Evolutionary conservation across 2,888 invertebrate species (phyloP).

Genomic region (Cryptocheilus praepositus): DNA sequence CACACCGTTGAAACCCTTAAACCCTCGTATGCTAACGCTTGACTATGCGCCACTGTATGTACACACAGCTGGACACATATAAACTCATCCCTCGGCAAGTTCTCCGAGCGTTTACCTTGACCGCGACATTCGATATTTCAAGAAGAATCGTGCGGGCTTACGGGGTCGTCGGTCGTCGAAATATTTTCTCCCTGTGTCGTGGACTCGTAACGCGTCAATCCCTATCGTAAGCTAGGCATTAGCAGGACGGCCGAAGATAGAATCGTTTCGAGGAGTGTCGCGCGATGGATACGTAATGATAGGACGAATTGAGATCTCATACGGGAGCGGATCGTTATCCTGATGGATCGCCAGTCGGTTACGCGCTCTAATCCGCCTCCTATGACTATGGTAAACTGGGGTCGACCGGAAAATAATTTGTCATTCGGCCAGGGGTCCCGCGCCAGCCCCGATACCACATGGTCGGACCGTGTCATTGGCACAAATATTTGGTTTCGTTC

Average conservation of each 20-base stretch:
- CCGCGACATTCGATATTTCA: too few species aligned
- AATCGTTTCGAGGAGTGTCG: constrained; percentile 32
- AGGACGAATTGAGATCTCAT: constrained; percentile 59
- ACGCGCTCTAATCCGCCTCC: constrained; percentile 51
- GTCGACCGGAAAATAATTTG: constrained; percentile 47
- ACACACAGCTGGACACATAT: too few species aligned
- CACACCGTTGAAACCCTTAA: too few species aligned
- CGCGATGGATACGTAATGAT: constrained; percentile 29
- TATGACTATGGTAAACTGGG: constrained; percentile 51
- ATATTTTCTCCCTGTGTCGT: background rate
- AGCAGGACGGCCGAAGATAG: constrained; percentile 31
- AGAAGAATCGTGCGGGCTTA: too few species aligned
- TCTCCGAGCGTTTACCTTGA: background rate
- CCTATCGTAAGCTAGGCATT: constrained; percentile 26
- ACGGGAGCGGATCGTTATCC: constrained; percentile 45
- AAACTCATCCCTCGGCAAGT: too few species aligned
- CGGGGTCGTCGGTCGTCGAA: background rate
- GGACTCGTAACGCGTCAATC: constrained; percentile 24
- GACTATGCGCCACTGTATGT: background rate
- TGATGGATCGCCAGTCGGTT: constrained; percentile 59
- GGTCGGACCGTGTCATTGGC: constrained; percentile 21
- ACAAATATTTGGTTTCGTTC: too few species aligned
- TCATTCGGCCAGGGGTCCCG: constrained; percentile 45
- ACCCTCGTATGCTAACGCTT: background rate
- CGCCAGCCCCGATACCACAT: constrained; percentile 11